Conservation (phyloP, 2,797 vertebrate genomes). For the Pitangus sulphuratus region DNA sequence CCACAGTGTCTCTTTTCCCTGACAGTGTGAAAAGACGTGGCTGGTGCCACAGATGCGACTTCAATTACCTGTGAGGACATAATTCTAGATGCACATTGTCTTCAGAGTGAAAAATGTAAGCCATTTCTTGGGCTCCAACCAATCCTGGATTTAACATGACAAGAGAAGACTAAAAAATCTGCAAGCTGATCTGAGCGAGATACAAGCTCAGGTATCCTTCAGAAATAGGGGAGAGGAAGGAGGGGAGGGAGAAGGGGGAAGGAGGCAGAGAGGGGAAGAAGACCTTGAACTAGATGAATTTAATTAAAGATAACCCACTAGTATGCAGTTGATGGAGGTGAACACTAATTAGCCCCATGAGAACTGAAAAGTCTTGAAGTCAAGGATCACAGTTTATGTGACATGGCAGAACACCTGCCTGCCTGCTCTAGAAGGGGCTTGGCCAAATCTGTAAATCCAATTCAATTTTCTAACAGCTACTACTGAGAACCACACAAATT, state of each 20-base stretch:
- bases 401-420: neutral
- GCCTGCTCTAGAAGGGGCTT: neutral
- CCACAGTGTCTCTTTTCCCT: neutral
- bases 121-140: neutral
- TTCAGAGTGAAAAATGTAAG: neutral
- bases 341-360: neutral
- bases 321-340: neutral
- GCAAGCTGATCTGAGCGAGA: neutral
- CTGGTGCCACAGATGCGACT: neutral
- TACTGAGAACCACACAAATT: neutral
- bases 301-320: slow-evolving; percentile 5
- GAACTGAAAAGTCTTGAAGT: neutral
- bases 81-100: neutral
- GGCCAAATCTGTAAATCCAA: neutral
- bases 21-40: neutral
- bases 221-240: neutral
- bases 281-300: neutral
- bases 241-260: neutral
- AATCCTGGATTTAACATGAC: neutral
- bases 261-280: neutral
- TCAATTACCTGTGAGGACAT: neutral
- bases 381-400: neutral
- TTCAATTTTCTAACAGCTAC: neutral
- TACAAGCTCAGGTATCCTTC: neutral
- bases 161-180: neutral